Evolutionary conservation across 2,797 vertebrate species (phyloP), one percentile per base, ranked within the genome.

Genomic region (Sebastes iracundus): DNA sequence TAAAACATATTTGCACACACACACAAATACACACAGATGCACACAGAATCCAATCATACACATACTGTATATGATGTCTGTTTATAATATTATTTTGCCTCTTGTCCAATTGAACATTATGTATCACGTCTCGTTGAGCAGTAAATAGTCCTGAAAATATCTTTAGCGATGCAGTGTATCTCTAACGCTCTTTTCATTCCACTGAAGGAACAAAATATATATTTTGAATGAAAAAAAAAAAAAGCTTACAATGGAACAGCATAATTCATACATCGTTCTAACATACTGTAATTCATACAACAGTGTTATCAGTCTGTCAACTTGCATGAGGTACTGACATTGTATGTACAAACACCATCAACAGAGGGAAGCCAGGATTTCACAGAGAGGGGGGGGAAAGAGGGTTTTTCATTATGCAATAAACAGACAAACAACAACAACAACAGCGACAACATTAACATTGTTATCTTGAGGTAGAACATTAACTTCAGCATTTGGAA

Each of bases 401-500:
- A 76, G 75, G 77, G 87, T 71, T 84, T 88, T 91, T 94, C 93
- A 95, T 94, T 92, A 93, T 93, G 89, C 91, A 93, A 94, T 93
- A 94, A 91, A 92, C 86, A 93, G 86, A 91, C 89, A 91, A 92
- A 94, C 88, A 92, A 91, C 91, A 92, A 90, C 85, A 90, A 92
- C 88, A 93, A 94, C 88, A 93, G 92, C 42, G 80, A 94, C 92
- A 94, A 95, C 89, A 94, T 92, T 90, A 91, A 79, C 93, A 93
- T 94, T 93, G 94, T 94, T 95, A 94, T 95, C 94, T 96, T 98
- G 97, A 98, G 97, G 97, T 98, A 98, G 97, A 97, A 97, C 96
- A 96, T 96, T 96, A 94, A 96, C 96, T 96, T 97, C 96, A 97
- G 96, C 95, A 96, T 97, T 97, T 97, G 96, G 97, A 98, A 98